Evolutionary conservation across 1,140 invertebrate species (phyloP).

Genomic region (Oryzaephilus surinamensis): DNA sequence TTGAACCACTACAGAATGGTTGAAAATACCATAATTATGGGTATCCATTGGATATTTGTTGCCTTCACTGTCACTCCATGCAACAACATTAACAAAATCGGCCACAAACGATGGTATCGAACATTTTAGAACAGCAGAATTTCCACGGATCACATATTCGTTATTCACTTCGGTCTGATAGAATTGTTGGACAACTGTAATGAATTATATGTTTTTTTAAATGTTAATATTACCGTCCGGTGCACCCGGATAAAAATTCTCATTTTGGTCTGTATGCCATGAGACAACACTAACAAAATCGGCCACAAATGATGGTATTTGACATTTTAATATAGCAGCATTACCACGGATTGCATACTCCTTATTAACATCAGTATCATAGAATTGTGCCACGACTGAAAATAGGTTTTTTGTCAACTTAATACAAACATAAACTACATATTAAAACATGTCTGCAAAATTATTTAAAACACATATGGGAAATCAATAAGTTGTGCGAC

Average conservation of each 20-base stretch:
- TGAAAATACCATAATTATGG: slow-evolving; percentile 49
- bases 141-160: slow-evolving; percentile 86
- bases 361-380: slow-evolving; percentile 80
- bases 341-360: slow-evolving; percentile 86
- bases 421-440: neutral
- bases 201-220: slow-evolving; percentile 9
- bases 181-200: slow-evolving; percentile 75
- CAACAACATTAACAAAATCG: slow-evolving; percentile 77
- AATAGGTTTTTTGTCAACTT: neutral
- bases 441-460: too few species aligned
- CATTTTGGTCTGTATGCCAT: slow-evolving; percentile 74
- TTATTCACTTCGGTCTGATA: slow-evolving; percentile 88
- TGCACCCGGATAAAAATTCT: slow-evolving; percentile 52
- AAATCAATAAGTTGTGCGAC: too few species aligned
- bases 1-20: neutral
- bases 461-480: too few species aligned
- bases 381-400: slow-evolving; percentile 74
- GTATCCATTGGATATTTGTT: slow-evolving; percentile 52
- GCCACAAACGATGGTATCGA: slow-evolving; percentile 86
- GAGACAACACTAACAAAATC: slow-evolving; percentile 83
- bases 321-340: slow-evolving; percentile 83
- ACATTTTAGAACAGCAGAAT: slow-evolving; percentile 88
- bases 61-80: slow-evolving; percentile 75
- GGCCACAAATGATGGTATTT: slow-evolving; percentile 82
- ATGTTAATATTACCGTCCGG: slow-evolving; percentile 45